Evolutionary conservation across 2,888 invertebrate species (phyloP), one percentile per base, ranked within the genome.

Genomic region (Acleris laterana): DNA sequence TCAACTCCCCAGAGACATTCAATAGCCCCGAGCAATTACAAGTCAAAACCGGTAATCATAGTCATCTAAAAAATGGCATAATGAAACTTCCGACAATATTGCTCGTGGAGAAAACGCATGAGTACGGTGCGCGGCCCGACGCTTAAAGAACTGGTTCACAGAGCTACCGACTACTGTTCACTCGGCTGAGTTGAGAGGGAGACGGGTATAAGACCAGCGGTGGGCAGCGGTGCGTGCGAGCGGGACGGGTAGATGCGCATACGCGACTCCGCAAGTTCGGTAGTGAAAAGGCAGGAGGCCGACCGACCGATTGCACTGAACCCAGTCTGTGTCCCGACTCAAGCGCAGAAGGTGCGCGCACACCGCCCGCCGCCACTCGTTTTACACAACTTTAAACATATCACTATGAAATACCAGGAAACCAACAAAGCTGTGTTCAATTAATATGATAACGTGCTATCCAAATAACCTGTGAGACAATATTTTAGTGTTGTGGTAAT

Each of bases 101-200:
- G 80, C 79, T 81, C 80, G 83, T 81, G 79, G 85, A 83, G 88
- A 87, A 87, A 87, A 88, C 82, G 83, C 83, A 83, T 84, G 84
- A 83, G 83, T 77, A 74, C 74, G 88, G 85, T 87, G 63, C 65
- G 62, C 68, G 70, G 66, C 87, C 84, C 86, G 83, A 88, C 81
- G 82, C 84, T 81, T 85, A 80, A 85, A 86, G 85, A 91, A 91
- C 91, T 87, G 85, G 91, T 89, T 88, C 88, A 86, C 80, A 78
- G 77, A 77, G 83, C 83, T 86, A 82, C 81, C 70, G 83, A 85
- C 90, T 90, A 90, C 93, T 88, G 92, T 91, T 89, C 90, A 91
- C 77, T 87, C 79, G 77, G 79, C 79, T 71, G 74, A 69, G 71
- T 74, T 71, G 68, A 77, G 70, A 69, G 77, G 75, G 83, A 83